Base-by-base conservation (phyloP, 2,797 vertebrate species). In the Gephyroberyx darwinii region DNA sequence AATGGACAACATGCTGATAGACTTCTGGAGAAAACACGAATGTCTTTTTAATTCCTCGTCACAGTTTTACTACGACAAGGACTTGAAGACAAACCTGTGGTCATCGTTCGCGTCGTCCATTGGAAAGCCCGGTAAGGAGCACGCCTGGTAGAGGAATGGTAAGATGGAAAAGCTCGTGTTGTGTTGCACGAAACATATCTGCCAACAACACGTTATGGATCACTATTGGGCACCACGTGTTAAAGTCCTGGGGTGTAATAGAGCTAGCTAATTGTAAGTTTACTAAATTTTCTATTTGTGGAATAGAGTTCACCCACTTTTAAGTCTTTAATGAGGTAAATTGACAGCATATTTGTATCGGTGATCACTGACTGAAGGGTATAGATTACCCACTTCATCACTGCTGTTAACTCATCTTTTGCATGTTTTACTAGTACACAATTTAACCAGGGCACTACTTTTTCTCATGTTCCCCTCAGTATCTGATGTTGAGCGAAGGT, bases 1-100 rank as follows among this genome's bases (percentile, higher is more conserved):
- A 0, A 77, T 81, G 83, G 85, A 85, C 65, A 79, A 71, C 68
- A 51, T 77, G 68, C 65, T 84, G 31, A 84, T 87, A 10, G 85
- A 87, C 3, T 85, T 85, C 74, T 83, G 83, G 81, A 64, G 71
- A 37, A 74, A 19, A 69, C 78, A 83, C 7, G 81, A 81, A 5
- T 82, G 80, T 14, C 81, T 85, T 1, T 85, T 81, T 57, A 85
- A 83, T 19, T 81, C 83, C 3, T 74, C 77, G 2, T 39, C 61
- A 0, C 73, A 74, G 22, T 70, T 74, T 50, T 84, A 81, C 56
- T 70, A 76, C 52, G 71, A 86, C 61, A 78, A 70, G 14, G 66
- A 77, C 0, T 4, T 82, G 39, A 86, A 84, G 74, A 70, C 60
- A 0, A 69, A 62, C 41, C 79, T 82, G 52, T 84, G 79, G 82